Conservation (phyloP, 2,797 vertebrate genomes). For the Calcarius lapponicus region DNA sequence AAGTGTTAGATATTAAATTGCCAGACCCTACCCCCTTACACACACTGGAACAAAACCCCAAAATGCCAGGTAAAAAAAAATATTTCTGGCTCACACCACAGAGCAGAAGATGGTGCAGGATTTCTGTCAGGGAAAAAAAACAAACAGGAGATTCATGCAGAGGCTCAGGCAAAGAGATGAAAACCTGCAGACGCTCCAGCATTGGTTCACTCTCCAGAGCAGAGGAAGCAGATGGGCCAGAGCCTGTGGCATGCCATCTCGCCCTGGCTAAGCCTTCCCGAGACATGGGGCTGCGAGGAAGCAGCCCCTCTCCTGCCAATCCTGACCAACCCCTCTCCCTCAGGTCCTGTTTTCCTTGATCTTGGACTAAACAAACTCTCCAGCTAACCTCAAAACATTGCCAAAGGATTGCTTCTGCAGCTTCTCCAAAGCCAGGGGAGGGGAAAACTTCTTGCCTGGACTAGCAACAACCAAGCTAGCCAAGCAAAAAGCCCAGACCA, state of each 20-base stretch:
- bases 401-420: neutral
- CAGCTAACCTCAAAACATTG: rapidly evolving
- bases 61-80: too few species aligned
- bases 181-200: rapidly evolving
- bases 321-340: neutral
- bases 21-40: neutral
- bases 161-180: neutral
- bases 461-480: too few species aligned
- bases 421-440: neutral
- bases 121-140: neutral
- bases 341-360: too few species aligned
- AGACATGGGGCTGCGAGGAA: rapidly evolving
- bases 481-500: neutral
- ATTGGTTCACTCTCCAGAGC: neutral
- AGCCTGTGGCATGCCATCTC: rapidly evolving
- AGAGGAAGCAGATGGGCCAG: neutral
- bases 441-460: too few species aligned
- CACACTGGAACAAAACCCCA: rapidly evolving
- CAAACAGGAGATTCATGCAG: neutral
- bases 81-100: rapidly evolving
- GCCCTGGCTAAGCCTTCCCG: rapidly evolving
- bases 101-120: neutral
- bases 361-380: neutral
- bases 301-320: rapidly evolving
- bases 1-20: neutral